Evolutionary conservation across 2,113 vertebrate genomes (phyloP).

Genomic region (Chiloscyllium plagiosum): DNA sequence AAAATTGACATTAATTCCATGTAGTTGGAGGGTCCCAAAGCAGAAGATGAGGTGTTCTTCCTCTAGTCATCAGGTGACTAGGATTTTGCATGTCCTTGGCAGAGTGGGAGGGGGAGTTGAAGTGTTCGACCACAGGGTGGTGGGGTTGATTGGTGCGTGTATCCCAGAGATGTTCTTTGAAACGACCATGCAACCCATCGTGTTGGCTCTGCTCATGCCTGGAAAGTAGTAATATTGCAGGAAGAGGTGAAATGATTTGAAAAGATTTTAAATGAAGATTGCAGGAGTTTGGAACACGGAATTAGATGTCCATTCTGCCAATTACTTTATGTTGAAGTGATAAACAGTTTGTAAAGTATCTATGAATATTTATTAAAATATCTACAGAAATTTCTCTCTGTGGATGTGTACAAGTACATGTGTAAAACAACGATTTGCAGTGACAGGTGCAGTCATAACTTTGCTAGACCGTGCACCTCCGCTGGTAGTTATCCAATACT

Average conservation of each 20-base stretch:
- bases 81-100: too few relatives aligned
- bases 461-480: neutral
- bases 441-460: neutral
- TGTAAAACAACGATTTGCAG: neutral
- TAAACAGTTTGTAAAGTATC: neutral
- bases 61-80: too few relatives aligned
- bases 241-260: neutral
- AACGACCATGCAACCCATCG: too few relatives aligned
- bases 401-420: neutral
- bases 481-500: neutral
- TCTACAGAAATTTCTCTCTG: neutral
- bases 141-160: too few relatives aligned
- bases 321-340: neutral
- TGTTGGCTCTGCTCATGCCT: too few relatives aligned
- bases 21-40: too few relatives aligned
- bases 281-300: neutral
- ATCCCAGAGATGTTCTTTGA: too few relatives aligned
- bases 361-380: neutral
- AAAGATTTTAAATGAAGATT: neutral
- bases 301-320: neutral
- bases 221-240: neutral
- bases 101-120: too few relatives aligned
- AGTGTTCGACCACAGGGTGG: too few relatives aligned
- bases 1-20: too few relatives aligned
- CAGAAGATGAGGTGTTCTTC: too few relatives aligned